Percentiles rank a stretch among this genome's conserved stretches.
These are phyloP conservation scores for Pteruthius melanotis DNA, from an alignment of 2,113 vertebrate species.

Conservation along the genomic window DNA sequence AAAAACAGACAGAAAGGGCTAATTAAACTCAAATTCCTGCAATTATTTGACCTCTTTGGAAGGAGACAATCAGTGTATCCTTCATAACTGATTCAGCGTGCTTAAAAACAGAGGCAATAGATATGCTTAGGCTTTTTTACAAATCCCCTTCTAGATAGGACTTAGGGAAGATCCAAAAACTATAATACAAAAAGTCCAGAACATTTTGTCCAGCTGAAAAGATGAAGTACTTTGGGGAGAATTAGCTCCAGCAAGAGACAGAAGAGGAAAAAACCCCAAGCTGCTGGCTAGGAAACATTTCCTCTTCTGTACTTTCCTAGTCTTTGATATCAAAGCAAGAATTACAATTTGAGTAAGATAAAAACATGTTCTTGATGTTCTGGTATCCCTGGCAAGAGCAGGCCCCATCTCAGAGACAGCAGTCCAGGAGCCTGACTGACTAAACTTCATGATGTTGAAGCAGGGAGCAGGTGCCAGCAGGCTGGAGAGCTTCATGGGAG, in stretches of 20 bases:
- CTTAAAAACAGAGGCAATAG: background rate
- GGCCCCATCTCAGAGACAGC: background rate
- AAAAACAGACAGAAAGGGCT: background rate
- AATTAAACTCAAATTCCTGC: conserved; percentile 1
- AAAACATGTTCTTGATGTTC: background rate
- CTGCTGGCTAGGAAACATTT: background rate
- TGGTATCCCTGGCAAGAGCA: background rate
- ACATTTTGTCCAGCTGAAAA: conserved; percentile 1
- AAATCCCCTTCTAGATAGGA: background rate
- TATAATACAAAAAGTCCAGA: background rate
- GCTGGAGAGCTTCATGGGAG: background rate
- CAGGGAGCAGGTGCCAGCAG: background rate
- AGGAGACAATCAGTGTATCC: background rate
- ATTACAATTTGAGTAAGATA: background rate
- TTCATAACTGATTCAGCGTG: background rate
- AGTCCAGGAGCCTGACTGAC: background rate
- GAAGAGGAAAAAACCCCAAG: background rate
- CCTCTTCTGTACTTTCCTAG: background rate
- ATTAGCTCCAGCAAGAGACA: background rate
- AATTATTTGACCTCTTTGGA: background rate
- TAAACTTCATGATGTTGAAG: background rate
- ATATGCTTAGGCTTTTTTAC: background rate
- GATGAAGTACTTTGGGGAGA: background rate
- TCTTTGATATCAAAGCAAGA: background rate
- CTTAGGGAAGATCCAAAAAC: background rate